Evolutionary conservation across 2,113 vertebrate species (phyloP).

Genomic region (Aleadryas rufinucha): DNA sequence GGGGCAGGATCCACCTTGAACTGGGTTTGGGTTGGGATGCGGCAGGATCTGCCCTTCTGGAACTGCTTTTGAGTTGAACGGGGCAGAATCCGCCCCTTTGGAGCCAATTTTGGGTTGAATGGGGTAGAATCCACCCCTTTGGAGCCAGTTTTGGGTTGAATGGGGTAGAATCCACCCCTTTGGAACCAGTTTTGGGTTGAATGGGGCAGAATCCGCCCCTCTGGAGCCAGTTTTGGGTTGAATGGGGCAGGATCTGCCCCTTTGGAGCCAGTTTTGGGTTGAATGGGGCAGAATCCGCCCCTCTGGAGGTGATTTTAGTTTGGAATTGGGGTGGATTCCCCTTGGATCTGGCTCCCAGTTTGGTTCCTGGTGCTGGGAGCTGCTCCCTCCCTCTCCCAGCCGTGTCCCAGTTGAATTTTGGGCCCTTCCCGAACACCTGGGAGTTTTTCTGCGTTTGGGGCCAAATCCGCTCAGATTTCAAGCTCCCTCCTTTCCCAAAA

Average conservation of each 20-base stretch:
- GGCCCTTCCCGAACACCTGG: neutral
- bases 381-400: neutral
- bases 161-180: rapidly evolving
- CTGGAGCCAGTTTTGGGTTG: rapidly evolving
- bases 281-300: rapidly evolving
- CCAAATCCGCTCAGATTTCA: neutral
- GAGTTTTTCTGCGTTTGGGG: neutral
- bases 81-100: rapidly evolving
- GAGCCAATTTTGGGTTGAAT: neutral
- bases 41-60: no score
- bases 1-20: neutral
- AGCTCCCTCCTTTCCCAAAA: neutral
- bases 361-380: neutral
- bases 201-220: rapidly evolving
- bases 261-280: rapidly evolving
- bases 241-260: rapidly evolving
- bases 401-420: neutral
- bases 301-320: rapidly evolving
- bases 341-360: neutral
- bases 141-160: neutral
- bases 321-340: neutral
- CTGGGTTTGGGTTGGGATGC: no score
- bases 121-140: neutral
- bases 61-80: rapidly evolving
- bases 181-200: neutral